Conservation (phyloP, 1,140 invertebrate genomes). For the Spodoptera frugiperda region DNA sequence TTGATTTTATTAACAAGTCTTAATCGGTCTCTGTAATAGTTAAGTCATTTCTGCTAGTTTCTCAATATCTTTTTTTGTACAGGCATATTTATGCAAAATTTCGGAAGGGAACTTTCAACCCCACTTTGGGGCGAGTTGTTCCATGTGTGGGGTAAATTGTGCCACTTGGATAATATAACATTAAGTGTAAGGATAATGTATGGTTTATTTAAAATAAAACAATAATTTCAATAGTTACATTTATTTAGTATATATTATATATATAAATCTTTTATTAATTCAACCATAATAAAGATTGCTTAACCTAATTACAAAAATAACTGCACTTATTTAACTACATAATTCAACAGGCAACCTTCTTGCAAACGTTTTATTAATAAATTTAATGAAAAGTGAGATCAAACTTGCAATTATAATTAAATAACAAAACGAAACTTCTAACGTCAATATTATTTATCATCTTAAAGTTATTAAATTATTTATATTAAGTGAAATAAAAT, state of each 20-base stretch:
- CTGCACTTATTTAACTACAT: neutral
- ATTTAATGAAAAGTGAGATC: too few species aligned
- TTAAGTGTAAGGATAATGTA: neutral
- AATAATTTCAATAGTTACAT: too few species aligned
- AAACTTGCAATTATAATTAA: too few species aligned
- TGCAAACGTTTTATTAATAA: too few species aligned
- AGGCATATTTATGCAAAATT: constrained; percentile 4
- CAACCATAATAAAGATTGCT: too few species aligned
- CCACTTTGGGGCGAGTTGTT: constrained; percentile 1
- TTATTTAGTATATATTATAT: too few species aligned
- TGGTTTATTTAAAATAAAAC: neutral
- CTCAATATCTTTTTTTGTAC: constrained; percentile 1
- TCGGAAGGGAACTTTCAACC: neutral
- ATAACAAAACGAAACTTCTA: too few species aligned
- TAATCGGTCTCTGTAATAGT: constrained; percentile 2
- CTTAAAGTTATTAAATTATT: constrained; percentile 1
- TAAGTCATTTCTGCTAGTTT: neutral
- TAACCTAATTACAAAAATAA: neutral
- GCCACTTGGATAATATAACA: neutral
- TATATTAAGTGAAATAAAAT: neutral
- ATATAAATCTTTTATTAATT: too few species aligned
- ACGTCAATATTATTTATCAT: too few species aligned
- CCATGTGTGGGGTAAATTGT: constrained; percentile 5
- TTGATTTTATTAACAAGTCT: neutral
- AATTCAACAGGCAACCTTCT: neutral